phyloP scores from a whole-genome alignment of 2,888 invertebrate genomes.

The Anoplius nigerrimus region DNA sequence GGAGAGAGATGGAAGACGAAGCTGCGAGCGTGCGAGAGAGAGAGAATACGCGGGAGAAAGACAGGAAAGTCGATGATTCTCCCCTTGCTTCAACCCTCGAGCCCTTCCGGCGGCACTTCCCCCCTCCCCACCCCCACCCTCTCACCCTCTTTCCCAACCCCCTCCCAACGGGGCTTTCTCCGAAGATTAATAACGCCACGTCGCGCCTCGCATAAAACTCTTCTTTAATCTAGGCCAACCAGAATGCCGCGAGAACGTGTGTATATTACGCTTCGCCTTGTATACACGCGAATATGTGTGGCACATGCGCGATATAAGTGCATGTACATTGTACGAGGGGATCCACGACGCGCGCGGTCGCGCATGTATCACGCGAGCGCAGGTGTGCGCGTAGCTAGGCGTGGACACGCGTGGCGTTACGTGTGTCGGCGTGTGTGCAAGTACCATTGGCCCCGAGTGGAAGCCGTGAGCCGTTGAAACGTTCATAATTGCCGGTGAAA shows the following conservation, averaged over 20 bases:
- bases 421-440: too few species aligned
- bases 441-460: too few species aligned
- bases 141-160: conserved; percentile 8
- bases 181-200: conserved; percentile 65
- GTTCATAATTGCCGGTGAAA: too few species aligned
- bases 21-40: too few species aligned
- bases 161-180: conserved; percentile 50
- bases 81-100: not conserved
- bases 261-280: conserved; percentile 41
- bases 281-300: not conserved
- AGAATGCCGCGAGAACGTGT: conserved; percentile 36
- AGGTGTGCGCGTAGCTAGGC: too few species aligned
- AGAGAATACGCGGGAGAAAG: not conserved
- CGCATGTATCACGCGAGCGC: too few species aligned
- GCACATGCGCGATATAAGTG: not conserved
- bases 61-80: not conserved
- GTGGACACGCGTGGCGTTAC: too few species aligned
- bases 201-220: conserved; percentile 61
- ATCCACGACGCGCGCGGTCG: too few species aligned
- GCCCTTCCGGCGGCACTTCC: conserved; percentile 16
- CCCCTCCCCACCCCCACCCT: not conserved
- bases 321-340: not conserved
- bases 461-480: too few species aligned
- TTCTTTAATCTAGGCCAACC: conserved; percentile 63
- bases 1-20: not conserved